A percentile compares a stretch with the other conserved stretches of the same genome.
These are phyloP conservation scores for Araneus ventricosus DNA, from an alignment of 1,140 invertebrate genomes.

Conservation along the genomic window DNA sequence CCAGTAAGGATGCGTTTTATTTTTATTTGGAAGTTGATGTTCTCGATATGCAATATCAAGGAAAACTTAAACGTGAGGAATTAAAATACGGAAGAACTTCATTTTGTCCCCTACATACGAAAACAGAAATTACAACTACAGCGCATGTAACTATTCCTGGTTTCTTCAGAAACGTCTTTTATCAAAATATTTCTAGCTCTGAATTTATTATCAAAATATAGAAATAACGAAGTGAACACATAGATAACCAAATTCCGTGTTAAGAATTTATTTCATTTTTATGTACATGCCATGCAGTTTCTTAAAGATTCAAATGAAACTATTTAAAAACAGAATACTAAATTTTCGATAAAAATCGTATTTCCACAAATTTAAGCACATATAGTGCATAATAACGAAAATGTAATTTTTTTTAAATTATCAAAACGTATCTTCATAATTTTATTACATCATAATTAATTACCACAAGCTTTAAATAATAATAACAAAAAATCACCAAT, in stretches of 20 bases:
- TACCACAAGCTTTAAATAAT: too few relatives aligned
- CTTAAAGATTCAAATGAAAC: too few relatives aligned
- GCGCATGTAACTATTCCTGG: neutral
- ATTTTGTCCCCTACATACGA: neutral
- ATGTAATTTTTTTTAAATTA: too few relatives aligned
- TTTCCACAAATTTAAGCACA: too few relatives aligned
- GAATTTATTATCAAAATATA: neutral
- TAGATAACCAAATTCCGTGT: neutral
- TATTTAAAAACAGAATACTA: too few relatives aligned
- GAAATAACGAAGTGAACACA: neutral
- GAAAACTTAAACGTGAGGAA: neutral
- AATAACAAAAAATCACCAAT: too few relatives aligned
- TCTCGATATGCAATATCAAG: neutral
- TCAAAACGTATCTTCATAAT: too few relatives aligned
- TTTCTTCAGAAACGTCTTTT: neutral
- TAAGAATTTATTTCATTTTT: neutral
- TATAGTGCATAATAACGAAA: too few relatives aligned
- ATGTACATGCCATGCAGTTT: too few relatives aligned
- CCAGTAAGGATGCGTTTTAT: neutral
- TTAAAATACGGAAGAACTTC: neutral
- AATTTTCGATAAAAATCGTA: too few relatives aligned
- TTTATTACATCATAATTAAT: too few relatives aligned
- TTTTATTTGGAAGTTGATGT: neutral
- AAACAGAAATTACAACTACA: neutral
- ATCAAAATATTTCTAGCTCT: neutral